Conservation (phyloP, 2,888 invertebrate species). For the Mechanitis mazaeus region DNA sequence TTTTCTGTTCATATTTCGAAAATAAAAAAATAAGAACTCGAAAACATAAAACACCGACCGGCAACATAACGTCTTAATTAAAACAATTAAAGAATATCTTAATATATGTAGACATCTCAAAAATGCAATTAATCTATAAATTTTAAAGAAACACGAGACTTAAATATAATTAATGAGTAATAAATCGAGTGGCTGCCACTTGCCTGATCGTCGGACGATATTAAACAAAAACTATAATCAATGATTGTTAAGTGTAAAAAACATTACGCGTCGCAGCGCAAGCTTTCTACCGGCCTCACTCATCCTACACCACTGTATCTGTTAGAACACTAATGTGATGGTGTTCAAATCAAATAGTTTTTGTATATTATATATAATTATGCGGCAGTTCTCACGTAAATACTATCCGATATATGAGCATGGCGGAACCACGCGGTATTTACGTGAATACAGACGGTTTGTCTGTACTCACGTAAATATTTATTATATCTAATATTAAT, state of each 20-base stretch:
- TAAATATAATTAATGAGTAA: slow-evolving; percentile 26
- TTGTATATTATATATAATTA: slow-evolving; percentile 17
- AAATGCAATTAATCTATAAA: slow-evolving; percentile 14
- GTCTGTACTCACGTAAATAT: no score
- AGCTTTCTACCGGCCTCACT: slow-evolving; percentile 60
- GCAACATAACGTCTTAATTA: no score
- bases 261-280: slow-evolving; percentile 38
- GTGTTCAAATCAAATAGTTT: slow-evolving; percentile 16
- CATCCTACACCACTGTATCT: slow-evolving; percentile 51
- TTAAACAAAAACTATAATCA: slow-evolving; percentile 35
- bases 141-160: slow-evolving; percentile 13
- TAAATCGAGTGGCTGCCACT: slow-evolving; percentile 24
- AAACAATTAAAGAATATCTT: no score
- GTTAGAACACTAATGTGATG: slow-evolving; percentile 25
- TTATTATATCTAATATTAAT: no score
- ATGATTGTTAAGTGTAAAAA: slow-evolving; percentile 37
- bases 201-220: slow-evolving; percentile 24
- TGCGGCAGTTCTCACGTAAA: neutral
- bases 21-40: no score
- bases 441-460: no score
- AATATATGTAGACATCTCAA: no score
- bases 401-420: no score
- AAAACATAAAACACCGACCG: no score
- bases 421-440: no score
- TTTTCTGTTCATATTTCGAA: no score